Evolutionary conservation across 1,140 invertebrate species (phyloP), one percentile per base, ranked within the genome.

Genomic region (Cherax quadricarinatus): DNA sequence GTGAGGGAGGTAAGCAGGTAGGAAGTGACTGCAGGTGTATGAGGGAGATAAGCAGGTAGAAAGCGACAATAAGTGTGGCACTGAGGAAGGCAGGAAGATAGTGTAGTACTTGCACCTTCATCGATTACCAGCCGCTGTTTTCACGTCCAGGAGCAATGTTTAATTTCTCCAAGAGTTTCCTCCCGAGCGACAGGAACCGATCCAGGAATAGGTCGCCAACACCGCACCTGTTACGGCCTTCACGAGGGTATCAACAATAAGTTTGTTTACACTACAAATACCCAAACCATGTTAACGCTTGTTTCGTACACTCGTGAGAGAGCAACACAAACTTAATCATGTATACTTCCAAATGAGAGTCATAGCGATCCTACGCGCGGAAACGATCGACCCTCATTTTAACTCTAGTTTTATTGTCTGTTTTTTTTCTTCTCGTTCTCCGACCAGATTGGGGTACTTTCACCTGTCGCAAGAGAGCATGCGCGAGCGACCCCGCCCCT

Each of bases 381-480:
- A 75, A 24, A 75, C 12, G 21, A 75, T 75, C 70, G 24, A n/a
- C 24, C 62, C 12, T 66, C 18, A 16, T 66, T 66, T 66, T 57
- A 7, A 57, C 53, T 57, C 53, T 41, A 41, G 30, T 41, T 41
- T 41, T 41, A 41, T 41, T 41, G 30, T 41, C 30, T 41, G 30
- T 41, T 41, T 41, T 41, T 41, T 41, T 41, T 41, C 30, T 60
- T 70, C 21, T 70, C 5, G 12, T 5, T 21, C 66, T 21, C 14
- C 1, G 21, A 75, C 5, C n/a, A 30, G 70, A 30, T 21, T 75
- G 3, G 70, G 70, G 70, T 75, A 75, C 70, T 75, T 75, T 75
- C 70, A 75, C 70, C 70, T 75, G 70, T 75, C 70, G 70, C 70
- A 75, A 24, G n/a, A 75, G 70, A 21, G 70, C 70, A 75, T 24